Base-by-base conservation (phyloP, 2,888 invertebrate species). In the Xestia rhomboidea region DNA sequence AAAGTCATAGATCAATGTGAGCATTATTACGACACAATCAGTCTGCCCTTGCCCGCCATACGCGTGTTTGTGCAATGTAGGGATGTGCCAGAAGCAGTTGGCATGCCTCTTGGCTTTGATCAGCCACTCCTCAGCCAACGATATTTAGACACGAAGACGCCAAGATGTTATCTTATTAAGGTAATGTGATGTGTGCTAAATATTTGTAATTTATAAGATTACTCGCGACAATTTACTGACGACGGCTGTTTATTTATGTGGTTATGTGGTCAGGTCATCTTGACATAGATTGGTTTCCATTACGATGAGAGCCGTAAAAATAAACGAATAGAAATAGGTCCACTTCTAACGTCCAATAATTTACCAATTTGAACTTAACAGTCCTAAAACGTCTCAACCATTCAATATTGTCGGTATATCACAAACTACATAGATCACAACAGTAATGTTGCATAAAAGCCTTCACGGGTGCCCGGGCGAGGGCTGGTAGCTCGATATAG, bases 141-240 rank as follows among this genome's bases (percentile, higher is more conserved):
- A 92, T 95, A 94, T 95, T 95, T 93, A 95, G 95, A 95, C 95
- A 90, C 85, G 91, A 91, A 93, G 95, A 93, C 95, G 95, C 95
- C 95, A 93, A 93, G 87, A 89, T 87, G 84, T 88, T 83, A 86
- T 89, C 87, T 87, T 87, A 84, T 81, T 84, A 89, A 66, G 89
- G 89, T 85, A 88, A 83, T 86, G 88, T 70, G 82, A 88, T 88
- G 81, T 79, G 87, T 77, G 79, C 89, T 84, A 83, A 83, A 88
- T 88, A 82, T 79, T 83, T 84, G 81, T 81, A 78, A 88, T 89
- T 84, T 83, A 83, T 89, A 71, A 73, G 64, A 81, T 85, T 77
- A 77, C 78, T 60, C 41, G 51, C 81, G 34, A 73, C 73, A 76
- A 79, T 84, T 76, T 78, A 74, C 7, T 68, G 82, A 27, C 30